A percentile compares a stretch with the other conserved stretches of the same genome.
Conservation (phyloP, 2,888 invertebrate species). For the Apodemia duryi region DNA sequence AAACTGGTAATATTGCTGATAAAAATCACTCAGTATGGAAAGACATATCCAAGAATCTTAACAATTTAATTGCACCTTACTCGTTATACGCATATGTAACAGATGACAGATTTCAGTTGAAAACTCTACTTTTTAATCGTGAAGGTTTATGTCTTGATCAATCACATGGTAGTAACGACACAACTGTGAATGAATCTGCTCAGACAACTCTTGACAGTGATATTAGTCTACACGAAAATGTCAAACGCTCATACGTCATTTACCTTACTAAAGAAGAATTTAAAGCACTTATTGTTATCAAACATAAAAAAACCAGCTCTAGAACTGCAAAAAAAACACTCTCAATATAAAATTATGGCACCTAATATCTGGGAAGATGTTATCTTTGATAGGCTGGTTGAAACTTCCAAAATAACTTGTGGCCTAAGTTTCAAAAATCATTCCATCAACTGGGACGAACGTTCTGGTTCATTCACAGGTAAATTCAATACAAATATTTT, state of each 20-base stretch:
- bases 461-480: conserved; percentile 2
- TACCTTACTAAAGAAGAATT: conserved; percentile 7
- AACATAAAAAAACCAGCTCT: background rate
- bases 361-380: conserved; percentile 7
- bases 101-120: background rate
- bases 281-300: conserved; percentile 8
- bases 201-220: conserved; percentile 1
- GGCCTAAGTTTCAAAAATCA: conserved; percentile 10
- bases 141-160: conserved; percentile 6
- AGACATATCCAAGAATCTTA: background rate
- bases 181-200: background rate
- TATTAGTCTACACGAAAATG: conserved; percentile 7
- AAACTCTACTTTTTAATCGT: conserved; percentile 1
- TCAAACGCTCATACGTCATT: conserved; percentile 1
- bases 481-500: background rate
- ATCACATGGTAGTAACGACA: conserved; percentile 5
- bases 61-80: background rate
- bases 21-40: conserved; percentile 19
- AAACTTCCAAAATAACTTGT: conserved; percentile 9
- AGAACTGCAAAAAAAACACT: background rate
- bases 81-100: conserved; percentile 2
- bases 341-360: background rate
- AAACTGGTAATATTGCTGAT: too few species aligned
- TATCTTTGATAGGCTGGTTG: background rate
- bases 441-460: background rate